Evolutionary conservation across 2,797 vertebrate species (phyloP), one percentile per base, ranked within the genome.

Genomic region (Falco novaeseelandiae): DNA sequence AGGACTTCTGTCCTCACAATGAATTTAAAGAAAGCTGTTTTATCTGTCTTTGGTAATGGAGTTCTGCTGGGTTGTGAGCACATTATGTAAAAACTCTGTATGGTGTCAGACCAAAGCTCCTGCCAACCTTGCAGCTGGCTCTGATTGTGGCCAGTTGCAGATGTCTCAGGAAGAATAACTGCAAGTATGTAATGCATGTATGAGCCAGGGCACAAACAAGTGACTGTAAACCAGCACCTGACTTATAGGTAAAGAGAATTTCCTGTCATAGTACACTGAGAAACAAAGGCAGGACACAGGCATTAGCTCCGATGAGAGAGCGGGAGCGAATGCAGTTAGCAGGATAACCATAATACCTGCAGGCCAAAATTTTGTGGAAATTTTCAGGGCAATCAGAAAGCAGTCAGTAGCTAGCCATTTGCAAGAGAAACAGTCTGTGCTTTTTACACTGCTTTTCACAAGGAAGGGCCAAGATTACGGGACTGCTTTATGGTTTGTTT

Each of bases 401-500:
- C 0, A 0, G 42, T 34, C 58, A 67, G 69, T 32, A 91, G 25
- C 19, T 25, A 79, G 61, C 16, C 52, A 46, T 87, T 83, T 76
- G 42, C 29, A 51, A n/a, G 25, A 88, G 69, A 83, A 87, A 59
- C 29, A 30, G 26, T 36, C 25, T 63, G 16, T 83, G 36, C 14
- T 90, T 90, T 81, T 95, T 46, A 82, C 10, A 42, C 63, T 70
- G 58, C 44, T 80, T 92, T 90, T 79, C 25, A 73, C 20, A 66
- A 79, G 34, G 42, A 87, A 77, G 23, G 63, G 58, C 55, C 86
- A 93, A 72, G 51, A 91, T 84, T 89, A 46, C 44, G 90, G 34
- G 82, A 66, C 51, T 71, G 36, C 77, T 82, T 96, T 93, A 91
- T 91, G 14, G 58, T 81, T 96, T 63, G 29, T 88, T 97, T 96